Conservation (phyloP, 2,797 vertebrate species). For the Rhinophrynus dorsalis region DNA sequence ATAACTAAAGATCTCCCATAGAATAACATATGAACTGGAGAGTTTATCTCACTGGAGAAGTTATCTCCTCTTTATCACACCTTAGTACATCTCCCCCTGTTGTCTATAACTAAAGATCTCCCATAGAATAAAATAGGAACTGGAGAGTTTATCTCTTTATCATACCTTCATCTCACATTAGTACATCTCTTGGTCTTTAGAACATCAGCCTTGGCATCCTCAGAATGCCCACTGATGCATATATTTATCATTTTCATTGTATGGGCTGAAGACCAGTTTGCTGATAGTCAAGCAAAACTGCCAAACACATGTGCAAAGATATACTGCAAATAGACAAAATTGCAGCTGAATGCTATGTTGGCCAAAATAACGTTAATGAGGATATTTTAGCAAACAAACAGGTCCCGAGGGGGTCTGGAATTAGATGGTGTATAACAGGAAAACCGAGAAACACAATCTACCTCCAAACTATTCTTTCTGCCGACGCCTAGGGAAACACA, state of each 20-base stretch:
- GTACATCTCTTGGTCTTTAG: no score
- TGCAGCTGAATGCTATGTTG: neutral
- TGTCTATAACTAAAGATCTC: no score
- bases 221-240: neutral
- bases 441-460: neutral
- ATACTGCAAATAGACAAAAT: neutral
- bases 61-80: no score
- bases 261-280: neutral
- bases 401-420: slow-evolving; percentile 25
- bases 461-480: slow-evolving; percentile 1
- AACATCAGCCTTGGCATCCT: neutral
- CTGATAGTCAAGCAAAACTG: neutral
- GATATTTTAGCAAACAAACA: slow-evolving; percentile 21
- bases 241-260: neutral
- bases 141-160: no score
- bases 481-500: neutral
- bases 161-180: no score
- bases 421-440: neutral
- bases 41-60: no score
- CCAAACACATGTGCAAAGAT: neutral
- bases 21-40: no score
- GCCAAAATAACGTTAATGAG: slow-evolving; percentile 15
- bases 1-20: no score
- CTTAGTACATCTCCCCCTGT: no score
- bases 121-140: no score